These are phyloP conservation scores for Chamaea fasciata DNA, from an alignment of 2,113 vertebrate genomes.

Conservation along the genomic window DNA sequence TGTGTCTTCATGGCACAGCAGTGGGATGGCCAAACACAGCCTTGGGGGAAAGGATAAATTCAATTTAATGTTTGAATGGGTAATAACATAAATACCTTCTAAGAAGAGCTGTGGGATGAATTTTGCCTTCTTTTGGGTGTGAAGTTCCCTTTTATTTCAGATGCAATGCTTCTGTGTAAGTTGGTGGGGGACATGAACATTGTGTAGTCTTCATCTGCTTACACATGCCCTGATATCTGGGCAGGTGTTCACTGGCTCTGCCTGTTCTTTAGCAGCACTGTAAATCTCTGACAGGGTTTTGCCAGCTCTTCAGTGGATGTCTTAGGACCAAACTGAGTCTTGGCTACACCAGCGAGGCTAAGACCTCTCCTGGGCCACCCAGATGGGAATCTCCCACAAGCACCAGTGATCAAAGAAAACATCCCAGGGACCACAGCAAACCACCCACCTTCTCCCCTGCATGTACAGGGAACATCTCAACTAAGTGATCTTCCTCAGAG, in stretches of 20 bases:
- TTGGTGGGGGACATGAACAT: not conserved
- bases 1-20: not conserved
- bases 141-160: not conserved
- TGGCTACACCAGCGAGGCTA: not conserved
- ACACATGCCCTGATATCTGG: not conserved
- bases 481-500: fast-evolving
- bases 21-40: not conserved
- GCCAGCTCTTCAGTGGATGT: not conserved
- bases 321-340: not conserved
- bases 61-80: not conserved
- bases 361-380: not conserved
- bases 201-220: not conserved
- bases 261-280: fast-evolving
- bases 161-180: not conserved
- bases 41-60: not conserved
- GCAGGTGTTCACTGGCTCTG: not conserved
- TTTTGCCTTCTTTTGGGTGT: not conserved
- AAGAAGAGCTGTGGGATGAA: not conserved
- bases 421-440: not conserved
- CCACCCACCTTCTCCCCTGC: not conserved
- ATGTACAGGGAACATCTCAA: not conserved
- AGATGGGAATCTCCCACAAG: fast-evolving
- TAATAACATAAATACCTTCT: not conserved
- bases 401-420: not conserved
- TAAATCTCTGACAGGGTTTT: not conserved